Conservation (phyloP, 2,888 invertebrate genomes). For the Caprella mutica region DNA sequence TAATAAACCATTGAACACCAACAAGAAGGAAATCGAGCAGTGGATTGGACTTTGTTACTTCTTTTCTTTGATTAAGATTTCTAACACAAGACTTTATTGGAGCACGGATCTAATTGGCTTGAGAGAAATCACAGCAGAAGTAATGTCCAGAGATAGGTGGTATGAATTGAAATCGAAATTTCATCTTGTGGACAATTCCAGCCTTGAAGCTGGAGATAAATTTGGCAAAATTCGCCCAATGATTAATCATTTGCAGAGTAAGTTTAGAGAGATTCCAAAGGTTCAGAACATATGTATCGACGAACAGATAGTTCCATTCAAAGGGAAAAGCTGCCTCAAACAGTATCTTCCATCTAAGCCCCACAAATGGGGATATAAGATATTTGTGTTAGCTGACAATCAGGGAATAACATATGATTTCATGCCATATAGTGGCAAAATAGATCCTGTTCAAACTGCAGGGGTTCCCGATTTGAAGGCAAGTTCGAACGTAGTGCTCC, state of each 20-base stretch:
- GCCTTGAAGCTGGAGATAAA: neutral
- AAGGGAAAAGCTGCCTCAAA: neutral
- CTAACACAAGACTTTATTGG: conserved; percentile 1
- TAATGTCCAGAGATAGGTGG: neutral
- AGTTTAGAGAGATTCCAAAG: conserved; percentile 4
- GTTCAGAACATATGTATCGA: conserved; percentile 1
- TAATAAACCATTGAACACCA: conserved; percentile 12
- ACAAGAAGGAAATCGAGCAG: conserved; percentile 10
- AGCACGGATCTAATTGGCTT: neutral
- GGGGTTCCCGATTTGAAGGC: conserved; percentile 6
- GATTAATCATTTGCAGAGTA: neutral
- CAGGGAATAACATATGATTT: conserved; percentile 8
- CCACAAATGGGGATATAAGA: conserved; percentile 12
- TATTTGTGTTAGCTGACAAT: neutral
- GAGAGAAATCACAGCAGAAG: neutral
- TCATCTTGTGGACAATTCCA: conserved; percentile 2
- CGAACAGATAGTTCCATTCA: conserved; percentile 10
- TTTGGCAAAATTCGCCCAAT: conserved; percentile 2
- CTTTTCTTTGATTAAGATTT: conserved; percentile 12
- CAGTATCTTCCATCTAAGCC: conserved; percentile 3
- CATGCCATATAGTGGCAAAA: conserved; percentile 6
- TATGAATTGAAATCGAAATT: neutral
- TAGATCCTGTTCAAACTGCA: conserved; percentile 8
- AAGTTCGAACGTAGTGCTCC: conserved; percentile 9
- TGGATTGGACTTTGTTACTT: conserved; percentile 5